Percentiles rank a stretch among this genome's conserved stretches.
These are phyloP conservation scores for Sycobia sp. DNA, from an alignment of 1,140 invertebrate species.

Conservation along the genomic window DNA sequence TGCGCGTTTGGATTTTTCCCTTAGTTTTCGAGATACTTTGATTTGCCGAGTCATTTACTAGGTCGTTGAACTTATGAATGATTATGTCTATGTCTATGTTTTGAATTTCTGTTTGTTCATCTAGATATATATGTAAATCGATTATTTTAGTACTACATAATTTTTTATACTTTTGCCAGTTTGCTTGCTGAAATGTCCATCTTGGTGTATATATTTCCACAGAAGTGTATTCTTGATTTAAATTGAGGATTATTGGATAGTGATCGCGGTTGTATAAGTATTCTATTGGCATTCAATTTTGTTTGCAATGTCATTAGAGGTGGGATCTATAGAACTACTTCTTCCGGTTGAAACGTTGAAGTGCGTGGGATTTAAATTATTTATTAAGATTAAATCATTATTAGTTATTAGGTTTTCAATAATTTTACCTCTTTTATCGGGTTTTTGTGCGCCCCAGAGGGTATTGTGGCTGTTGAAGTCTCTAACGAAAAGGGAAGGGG, in stretches of 20 bases:
- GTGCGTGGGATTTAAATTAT: constrained; percentile 39
- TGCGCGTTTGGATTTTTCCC: not conserved
- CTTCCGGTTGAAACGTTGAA: constrained; percentile 37
- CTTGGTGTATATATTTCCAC: not conserved
- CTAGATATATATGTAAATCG: not conserved
- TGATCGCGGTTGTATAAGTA: constrained; percentile 43
- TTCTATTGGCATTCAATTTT: constrained; percentile 42
- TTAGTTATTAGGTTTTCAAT: constrained; percentile 33
- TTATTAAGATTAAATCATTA: constrained; percentile 37
- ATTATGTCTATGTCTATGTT: not conserved
- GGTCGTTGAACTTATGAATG: not conserved
- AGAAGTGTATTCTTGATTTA: not conserved
- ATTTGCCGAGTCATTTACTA: not conserved
- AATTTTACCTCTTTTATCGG: constrained; percentile 40
- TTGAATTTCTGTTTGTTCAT: not conserved
- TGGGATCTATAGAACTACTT: constrained; percentile 41
- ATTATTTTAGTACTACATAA: not conserved
- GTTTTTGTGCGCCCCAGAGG: constrained; percentile 44
- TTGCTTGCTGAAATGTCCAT: not conserved
- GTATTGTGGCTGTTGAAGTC: constrained; percentile 50
- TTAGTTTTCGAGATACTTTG: constrained; percentile 1
- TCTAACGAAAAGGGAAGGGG: constrained; percentile 42
- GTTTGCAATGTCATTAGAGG: constrained; percentile 36
- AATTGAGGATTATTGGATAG: constrained; percentile 41
- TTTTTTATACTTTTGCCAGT: not conserved